Evolutionary conservation across 2,888 invertebrate genomes (phyloP), one percentile per base, ranked within the genome.

Genomic region (Lochmaea capreae): DNA sequence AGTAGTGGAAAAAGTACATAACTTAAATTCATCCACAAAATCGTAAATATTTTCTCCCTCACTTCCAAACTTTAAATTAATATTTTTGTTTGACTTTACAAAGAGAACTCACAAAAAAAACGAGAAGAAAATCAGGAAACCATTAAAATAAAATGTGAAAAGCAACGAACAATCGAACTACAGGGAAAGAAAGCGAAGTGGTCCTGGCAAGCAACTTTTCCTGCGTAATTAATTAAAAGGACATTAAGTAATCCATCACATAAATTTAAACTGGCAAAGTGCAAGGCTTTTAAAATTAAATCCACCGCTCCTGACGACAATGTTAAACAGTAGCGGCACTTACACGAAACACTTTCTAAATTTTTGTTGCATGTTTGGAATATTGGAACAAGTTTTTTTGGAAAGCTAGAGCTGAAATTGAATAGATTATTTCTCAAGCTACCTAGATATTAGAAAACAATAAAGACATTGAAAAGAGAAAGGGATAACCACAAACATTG

Each of bases 211-310:
- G 65, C 43, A 57, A 59, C 70, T 73, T 66, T 18, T 81, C 80
- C 79, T 79, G 76, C 78, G 82, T 82, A 84, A 84, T 84, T 83
- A 84, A 84, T 84, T 83, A 84, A 81, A 81, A 81, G 78, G 81
- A 80, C 83, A 82, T 83, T 84, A 83, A 82, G 82, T 81, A 83
- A 84, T 83, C 83, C 83, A 83, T 84, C 83, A 84, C 80, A 77
- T 79, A 78, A 79, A 73, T 73, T 82, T 83, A 82, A 83, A 83
- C 82, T 81, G 79, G 76, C 76, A 77, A 77, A 80, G 81, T 80
- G 81, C 81, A 77, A 72, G 61, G 72, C 76, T 73, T 72, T 76
- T 63, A 65, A 63, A 62, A 71, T 71, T 63, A 63, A 63, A 63
- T 63, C 62, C 62, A 42, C 62, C 62, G 18, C 42, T 26, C 62